A percentile compares a stretch with the other conserved stretches of the same genome.
phyloP scores from a whole-genome alignment of 1,140 invertebrate genomes.

The Zaprionus africanus region DNA sequence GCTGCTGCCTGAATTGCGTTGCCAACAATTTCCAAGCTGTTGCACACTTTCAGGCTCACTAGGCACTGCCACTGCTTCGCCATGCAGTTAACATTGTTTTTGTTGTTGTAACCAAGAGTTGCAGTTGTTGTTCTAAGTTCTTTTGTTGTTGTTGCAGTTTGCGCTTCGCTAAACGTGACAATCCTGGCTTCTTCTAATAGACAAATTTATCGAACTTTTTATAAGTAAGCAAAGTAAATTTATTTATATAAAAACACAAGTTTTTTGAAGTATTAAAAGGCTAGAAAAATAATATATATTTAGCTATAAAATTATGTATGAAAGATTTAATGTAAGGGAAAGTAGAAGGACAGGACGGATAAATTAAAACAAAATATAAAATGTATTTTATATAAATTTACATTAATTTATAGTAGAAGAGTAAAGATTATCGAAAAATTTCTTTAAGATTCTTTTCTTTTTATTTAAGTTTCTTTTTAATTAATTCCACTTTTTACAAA shows the following conservation, averaged over 20 bases:
- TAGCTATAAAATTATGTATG: too few species aligned
- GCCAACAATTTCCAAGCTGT: constrained; percentile 78
- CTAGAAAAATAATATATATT: too few species aligned
- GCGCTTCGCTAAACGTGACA: constrained; percentile 22
- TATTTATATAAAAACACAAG: not conserved
- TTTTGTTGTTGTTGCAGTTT: constrained; percentile 3
- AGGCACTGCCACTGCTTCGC: constrained; percentile 49
- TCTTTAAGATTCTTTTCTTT: too few species aligned
- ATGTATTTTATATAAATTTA: too few species aligned
- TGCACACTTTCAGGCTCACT: constrained; percentile 77
- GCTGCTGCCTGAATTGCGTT: constrained; percentile 6
- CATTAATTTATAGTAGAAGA: too few species aligned
- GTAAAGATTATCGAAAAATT: too few species aligned
- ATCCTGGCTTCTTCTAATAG: constrained; percentile 1
- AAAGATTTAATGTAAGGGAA: too few species aligned
- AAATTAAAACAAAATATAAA: too few species aligned
- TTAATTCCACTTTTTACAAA: too few species aligned
- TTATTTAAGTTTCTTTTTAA: too few species aligned
- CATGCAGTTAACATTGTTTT: constrained; percentile 16
- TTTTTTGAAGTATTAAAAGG: too few species aligned
- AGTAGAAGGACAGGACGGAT: too few species aligned
- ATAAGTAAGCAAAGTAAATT: not conserved
- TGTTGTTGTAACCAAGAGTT: not conserved
- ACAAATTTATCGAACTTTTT: not conserved
- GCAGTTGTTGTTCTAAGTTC: not conserved